These are phyloP conservation scores for Diglossa cyanea DNA, from an alignment of 2,797 vertebrate genomes.

Conservation along the genomic window DNA sequence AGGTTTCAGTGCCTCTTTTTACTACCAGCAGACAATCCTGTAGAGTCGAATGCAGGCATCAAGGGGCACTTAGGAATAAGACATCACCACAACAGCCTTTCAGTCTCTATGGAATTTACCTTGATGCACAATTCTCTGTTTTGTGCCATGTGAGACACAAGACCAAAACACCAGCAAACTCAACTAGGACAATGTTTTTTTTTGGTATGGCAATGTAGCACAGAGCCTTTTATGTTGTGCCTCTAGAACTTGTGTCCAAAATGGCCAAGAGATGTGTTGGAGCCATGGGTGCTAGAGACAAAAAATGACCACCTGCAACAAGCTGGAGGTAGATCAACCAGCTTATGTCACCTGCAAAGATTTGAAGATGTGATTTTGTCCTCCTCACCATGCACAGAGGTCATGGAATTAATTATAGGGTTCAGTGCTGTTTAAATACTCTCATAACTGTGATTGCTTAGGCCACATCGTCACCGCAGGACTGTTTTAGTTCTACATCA, in stretches of 20 bases:
- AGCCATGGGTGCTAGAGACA: background rate
- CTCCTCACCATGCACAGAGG: background rate
- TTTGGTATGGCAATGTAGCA: background rate
- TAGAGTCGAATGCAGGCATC: background rate
- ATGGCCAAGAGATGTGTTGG: background rate
- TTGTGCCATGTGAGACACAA: background rate
- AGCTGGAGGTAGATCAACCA: background rate
- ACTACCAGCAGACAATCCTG: background rate
- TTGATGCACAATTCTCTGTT: background rate
- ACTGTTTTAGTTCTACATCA: background rate
- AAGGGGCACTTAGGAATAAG: background rate
- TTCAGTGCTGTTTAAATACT: background rate
- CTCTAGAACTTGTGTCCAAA: background rate
- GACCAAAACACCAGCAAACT: background rate
- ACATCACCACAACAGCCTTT: background rate
- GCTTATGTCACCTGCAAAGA: background rate
- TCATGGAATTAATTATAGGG: fast-evolving
- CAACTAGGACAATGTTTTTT: background rate
- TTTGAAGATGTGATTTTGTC: background rate
- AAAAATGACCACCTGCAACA: background rate
- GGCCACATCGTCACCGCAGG: background rate
- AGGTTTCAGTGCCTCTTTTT: background rate
- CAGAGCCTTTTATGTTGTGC: background rate
- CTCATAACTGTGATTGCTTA: background rate
- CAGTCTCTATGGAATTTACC: background rate